These are phyloP conservation scores for Amblyteles armatorius DNA, from an alignment of 2,888 invertebrate genomes.

Conservation along the genomic window DNA sequence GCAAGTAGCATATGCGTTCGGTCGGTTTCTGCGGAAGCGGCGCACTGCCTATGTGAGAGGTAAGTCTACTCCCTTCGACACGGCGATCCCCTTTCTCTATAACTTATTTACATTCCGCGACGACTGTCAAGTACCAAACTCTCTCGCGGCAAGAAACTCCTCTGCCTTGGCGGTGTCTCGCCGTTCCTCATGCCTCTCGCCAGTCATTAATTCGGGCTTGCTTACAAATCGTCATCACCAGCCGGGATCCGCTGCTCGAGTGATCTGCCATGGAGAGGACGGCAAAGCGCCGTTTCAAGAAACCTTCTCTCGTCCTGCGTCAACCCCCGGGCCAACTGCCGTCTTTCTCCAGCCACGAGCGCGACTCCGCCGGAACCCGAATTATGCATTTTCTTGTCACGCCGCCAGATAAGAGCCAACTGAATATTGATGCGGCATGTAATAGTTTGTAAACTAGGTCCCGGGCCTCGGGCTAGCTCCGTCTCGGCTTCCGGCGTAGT, in stretches of 20 bases:
- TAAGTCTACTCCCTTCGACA: not conserved
- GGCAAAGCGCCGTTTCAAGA: conserved; percentile 49
- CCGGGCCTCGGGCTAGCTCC: conserved; percentile 68
- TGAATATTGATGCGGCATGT: conserved; percentile 83
- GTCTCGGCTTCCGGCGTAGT: conserved; percentile 21
- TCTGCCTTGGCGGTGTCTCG: conserved; percentile 54
- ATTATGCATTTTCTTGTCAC: conserved; percentile 84
- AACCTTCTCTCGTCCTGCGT: conserved; percentile 27
- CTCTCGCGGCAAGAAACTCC: conserved; percentile 53
- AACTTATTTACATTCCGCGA: conserved; percentile 36
- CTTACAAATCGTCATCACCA: conserved; percentile 74
- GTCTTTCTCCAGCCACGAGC: conserved; percentile 60
- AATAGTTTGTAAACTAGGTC: conserved; percentile 83
- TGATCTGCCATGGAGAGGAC: conserved; percentile 45
- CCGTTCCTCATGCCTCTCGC: conserved; percentile 62
- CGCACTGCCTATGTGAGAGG: not conserved
- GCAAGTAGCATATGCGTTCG: not conserved
- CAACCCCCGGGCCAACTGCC: conserved; percentile 28
- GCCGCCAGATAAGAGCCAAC: conserved; percentile 81
- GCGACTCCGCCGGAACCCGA: conserved; percentile 73
- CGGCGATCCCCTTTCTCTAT: conserved; percentile 12
- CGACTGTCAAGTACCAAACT: conserved; percentile 45
- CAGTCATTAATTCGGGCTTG: conserved; percentile 79
- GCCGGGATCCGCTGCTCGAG: conserved; percentile 56
- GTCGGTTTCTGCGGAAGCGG: not conserved